These are phyloP conservation scores for Malurus elegans DNA, from an alignment of 2,113 vertebrate species.

Conservation along the genomic window DNA sequence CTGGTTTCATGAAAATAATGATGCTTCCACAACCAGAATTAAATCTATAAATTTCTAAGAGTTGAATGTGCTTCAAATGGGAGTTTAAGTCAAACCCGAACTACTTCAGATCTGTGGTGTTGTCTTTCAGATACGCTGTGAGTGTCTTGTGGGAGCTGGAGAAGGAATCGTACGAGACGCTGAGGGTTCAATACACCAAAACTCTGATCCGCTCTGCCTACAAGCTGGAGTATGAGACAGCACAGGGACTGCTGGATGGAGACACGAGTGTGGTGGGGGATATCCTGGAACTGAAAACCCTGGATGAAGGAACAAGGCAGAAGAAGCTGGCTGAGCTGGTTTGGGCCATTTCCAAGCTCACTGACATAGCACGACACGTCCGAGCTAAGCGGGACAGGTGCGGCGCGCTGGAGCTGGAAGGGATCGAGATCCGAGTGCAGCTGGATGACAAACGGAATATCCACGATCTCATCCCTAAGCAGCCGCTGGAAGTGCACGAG, in stretches of 20 bases:
- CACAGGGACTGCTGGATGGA: constrained; percentile 85
- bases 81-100: not conserved
- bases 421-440: constrained; percentile 87
- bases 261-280: constrained; percentile 54
- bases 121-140: constrained; percentile 84
- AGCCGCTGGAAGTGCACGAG: constrained; percentile 93
- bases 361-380: constrained; percentile 79
- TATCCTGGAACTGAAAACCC: constrained; percentile 76
- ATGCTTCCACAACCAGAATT: not conserved
- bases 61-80: not conserved
- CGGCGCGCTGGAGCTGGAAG: constrained; percentile 92
- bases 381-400: constrained; percentile 78
- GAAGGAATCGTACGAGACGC: constrained; percentile 69
- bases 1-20: not conserved
- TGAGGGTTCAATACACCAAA: constrained; percentile 78
- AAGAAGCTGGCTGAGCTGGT: constrained; percentile 71
- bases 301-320: constrained; percentile 61
- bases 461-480: constrained; percentile 85
- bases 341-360: constrained; percentile 81
- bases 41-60: not conserved
- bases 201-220: constrained; percentile 89
- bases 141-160: constrained; percentile 92
- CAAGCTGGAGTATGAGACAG: constrained; percentile 90
- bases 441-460: constrained; percentile 88
- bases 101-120: not conserved